Conservation (phyloP, 2,888 invertebrate genomes). For the Onchidella celtica region DNA sequence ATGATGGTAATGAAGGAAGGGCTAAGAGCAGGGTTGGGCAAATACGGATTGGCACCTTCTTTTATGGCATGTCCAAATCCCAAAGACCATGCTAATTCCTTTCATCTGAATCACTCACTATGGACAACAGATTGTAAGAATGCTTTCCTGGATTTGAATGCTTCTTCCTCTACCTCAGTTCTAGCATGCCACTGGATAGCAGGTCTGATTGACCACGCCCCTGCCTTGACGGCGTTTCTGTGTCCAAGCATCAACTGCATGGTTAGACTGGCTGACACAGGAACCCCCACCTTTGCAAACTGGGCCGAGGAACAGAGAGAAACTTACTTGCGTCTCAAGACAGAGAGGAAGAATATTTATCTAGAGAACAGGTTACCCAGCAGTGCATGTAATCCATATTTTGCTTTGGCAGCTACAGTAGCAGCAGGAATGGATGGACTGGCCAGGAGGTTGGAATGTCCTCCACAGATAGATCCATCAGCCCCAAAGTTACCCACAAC, state of each 20-base stretch:
- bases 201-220: slow-evolving; percentile 50
- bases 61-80: slow-evolving; percentile 48
- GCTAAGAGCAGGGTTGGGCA: slow-evolving; percentile 11
- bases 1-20: slow-evolving; percentile 45
- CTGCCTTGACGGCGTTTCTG: slow-evolving; percentile 49
- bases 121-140: slow-evolving; percentile 35
- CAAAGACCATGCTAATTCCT: slow-evolving; percentile 26
- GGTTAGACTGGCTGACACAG: slow-evolving; percentile 34
- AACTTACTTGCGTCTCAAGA: slow-evolving; percentile 42
- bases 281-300: slow-evolving; percentile 44
- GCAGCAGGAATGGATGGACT: slow-evolving; percentile 57
- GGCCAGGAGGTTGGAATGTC: slow-evolving; percentile 48
- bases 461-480: slow-evolving; percentile 16
- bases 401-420: slow-evolving; percentile 52
- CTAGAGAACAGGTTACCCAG: slow-evolving; percentile 54
- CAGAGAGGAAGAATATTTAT: slow-evolving; percentile 47
- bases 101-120: slow-evolving; percentile 48
- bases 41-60: slow-evolving; percentile 32
- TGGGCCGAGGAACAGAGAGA: slow-evolving; percentile 53
- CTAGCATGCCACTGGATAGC: slow-evolving; percentile 54
- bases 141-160: slow-evolving; percentile 39
- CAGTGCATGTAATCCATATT: slow-evolving; percentile 53
- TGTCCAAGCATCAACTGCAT: slow-evolving; percentile 56
- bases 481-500: slow-evolving; percentile 41
- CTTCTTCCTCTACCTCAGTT: slow-evolving; percentile 25